These are phyloP conservation scores for Muscicapa adusta DNA, from an alignment of 2,113 vertebrate genomes.

Conservation along the genomic window DNA sequence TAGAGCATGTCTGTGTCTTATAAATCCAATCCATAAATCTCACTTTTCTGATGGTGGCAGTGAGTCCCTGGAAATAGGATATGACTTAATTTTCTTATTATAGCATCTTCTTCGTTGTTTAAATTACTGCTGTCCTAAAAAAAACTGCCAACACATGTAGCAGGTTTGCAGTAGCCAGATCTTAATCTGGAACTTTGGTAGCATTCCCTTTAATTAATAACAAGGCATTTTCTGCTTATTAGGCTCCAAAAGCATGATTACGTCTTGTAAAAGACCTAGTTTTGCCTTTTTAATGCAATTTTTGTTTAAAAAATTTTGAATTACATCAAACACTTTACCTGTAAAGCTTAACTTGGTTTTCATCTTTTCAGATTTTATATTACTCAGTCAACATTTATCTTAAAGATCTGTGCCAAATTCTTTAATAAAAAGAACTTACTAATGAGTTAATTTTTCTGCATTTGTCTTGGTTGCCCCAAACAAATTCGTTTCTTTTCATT, in stretches of 20 bases:
- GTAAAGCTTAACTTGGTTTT: not conserved
- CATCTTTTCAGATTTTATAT: not conserved
- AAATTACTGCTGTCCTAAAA: not conserved
- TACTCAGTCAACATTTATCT: not conserved
- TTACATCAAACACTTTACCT: not conserved
- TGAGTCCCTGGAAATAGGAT: not conserved
- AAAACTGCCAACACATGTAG: not conserved
- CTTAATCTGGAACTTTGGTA: not conserved
- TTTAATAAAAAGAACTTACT: not conserved
- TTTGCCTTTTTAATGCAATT: not conserved
- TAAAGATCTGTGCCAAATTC: not conserved
- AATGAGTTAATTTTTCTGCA: not conserved
- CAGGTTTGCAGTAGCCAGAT: not conserved
- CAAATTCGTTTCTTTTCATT: not conserved
- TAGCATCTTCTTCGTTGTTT: not conserved
- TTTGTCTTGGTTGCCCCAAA: not conserved
- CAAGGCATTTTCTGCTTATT: not conserved
- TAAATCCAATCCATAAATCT: slow-evolving; percentile 27
- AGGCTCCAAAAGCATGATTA: not conserved
- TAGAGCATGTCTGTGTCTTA: not conserved
- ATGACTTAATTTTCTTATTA: slow-evolving; percentile 26
- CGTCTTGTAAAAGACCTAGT: not conserved
- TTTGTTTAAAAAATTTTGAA: not conserved
- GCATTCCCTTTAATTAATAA: not conserved
- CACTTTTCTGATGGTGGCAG: not conserved